These are phyloP conservation scores for Mantis religiosa DNA, from an alignment of 2,888 invertebrate genomes.

Conservation along the genomic window DNA sequence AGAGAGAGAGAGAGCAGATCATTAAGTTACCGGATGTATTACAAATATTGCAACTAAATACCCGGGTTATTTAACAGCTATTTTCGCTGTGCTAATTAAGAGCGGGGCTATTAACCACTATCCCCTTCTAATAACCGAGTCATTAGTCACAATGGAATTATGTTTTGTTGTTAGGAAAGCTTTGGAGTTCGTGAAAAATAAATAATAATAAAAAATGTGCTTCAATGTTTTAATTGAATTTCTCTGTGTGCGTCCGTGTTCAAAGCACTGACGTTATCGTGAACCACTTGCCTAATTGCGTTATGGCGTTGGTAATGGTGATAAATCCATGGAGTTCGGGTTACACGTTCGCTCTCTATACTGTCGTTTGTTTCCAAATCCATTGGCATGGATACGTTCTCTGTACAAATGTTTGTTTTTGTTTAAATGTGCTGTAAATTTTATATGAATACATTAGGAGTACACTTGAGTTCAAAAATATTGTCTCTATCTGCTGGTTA, in stretches of 20 bases:
- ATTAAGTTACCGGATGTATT: not conserved
- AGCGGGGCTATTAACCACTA: not conserved
- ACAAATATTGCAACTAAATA: not conserved
- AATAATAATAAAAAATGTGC: not conserved
- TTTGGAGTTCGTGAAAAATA: not conserved
- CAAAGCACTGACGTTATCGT: not conserved
- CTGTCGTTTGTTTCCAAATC: too few relatives aligned
- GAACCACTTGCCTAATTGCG: not conserved
- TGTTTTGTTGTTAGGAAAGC: not conserved
- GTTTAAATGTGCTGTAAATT: too few relatives aligned
- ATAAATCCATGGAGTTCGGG: not conserved
- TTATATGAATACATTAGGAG: too few relatives aligned
- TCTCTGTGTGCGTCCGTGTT: not conserved
- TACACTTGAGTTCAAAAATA: too few relatives aligned
- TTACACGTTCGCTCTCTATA: not conserved
- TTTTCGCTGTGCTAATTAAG: not conserved
- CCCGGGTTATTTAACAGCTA: not conserved
- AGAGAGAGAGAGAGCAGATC: too few relatives aligned
- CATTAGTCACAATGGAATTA: not conserved
- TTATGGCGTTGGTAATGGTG: not conserved
- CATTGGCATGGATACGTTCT: too few relatives aligned
- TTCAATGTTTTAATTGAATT: not conserved
- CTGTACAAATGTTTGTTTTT: too few relatives aligned
- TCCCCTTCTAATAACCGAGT: not conserved
- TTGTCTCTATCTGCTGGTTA: too few relatives aligned